These are phyloP conservation scores for Rhodophaea formosa DNA, from an alignment of 2,888 invertebrate species.

Conservation along the genomic window DNA sequence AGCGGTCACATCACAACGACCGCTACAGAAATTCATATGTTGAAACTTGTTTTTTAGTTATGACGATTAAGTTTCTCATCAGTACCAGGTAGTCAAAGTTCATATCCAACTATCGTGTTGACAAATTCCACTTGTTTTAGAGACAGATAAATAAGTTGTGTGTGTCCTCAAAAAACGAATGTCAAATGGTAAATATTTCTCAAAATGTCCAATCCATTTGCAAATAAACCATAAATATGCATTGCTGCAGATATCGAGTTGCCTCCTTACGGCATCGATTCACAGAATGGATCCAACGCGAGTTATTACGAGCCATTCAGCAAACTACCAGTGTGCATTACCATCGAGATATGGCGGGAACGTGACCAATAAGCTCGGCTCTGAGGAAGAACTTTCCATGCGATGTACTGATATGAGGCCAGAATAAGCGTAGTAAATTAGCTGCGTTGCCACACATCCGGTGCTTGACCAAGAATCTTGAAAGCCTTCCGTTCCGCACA, in stretches of 20 bases:
- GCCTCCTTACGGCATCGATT: neutral
- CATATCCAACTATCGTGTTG: too few relatives aligned
- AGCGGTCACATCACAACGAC: constrained; percentile 32
- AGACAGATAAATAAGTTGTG: too few relatives aligned
- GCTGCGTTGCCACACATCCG: constrained; percentile 65
- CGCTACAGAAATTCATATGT: constrained; percentile 27
- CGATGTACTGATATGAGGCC: constrained; percentile 36
- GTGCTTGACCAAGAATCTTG: constrained; percentile 58
- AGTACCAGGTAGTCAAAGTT: too few relatives aligned
- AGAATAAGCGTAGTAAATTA: constrained; percentile 41
- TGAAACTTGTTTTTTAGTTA: too few relatives aligned
- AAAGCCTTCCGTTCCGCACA: constrained; percentile 75
- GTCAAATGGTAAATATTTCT: neutral
- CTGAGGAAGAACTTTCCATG: constrained; percentile 37
- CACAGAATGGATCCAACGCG: neutral
- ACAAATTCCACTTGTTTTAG: too few relatives aligned
- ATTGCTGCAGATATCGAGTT: neutral
- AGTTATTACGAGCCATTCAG: constrained; percentile 7
- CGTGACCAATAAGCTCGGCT: constrained; percentile 46
- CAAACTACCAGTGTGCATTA: constrained; percentile 23
- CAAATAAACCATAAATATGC: neutral
- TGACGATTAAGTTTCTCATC: too few relatives aligned
- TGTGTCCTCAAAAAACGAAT: too few relatives aligned
- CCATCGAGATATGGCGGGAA: constrained; percentile 39
- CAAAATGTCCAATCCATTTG: constrained; percentile 28